phyloP scores from a whole-genome alignment of 1,140 invertebrate genomes.

The Parapsyche elsis region DNA sequence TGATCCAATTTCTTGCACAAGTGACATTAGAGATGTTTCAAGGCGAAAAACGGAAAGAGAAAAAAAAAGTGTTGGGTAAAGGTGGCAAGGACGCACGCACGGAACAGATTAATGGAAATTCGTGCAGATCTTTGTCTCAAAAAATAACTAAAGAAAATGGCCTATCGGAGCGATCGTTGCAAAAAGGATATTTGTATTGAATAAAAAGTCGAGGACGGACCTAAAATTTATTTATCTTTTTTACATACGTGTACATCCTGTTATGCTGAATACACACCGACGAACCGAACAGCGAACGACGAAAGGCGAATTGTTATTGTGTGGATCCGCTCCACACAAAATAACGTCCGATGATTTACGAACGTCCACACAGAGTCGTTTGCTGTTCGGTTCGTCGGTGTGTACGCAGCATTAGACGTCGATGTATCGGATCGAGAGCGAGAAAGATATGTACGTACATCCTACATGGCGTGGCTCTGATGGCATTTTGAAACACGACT shows the following conservation, averaged over 20 bases:
- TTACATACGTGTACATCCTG: neutral
- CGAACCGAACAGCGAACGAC: no score
- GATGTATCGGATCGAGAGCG: no score
- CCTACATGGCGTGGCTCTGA: neutral
- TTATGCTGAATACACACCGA: neutral
- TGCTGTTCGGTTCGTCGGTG: no score
- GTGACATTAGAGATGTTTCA: no score
- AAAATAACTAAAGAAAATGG: neutral
- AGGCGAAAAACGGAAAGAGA: neutral
- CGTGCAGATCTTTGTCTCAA: neutral
- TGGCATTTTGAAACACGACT: constrained; percentile 17
- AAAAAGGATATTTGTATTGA: neutral
- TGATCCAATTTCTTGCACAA: no score
- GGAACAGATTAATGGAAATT: constrained; percentile 7
- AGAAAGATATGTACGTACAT: neutral
- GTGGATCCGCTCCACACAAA: no score
- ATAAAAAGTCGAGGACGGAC: neutral
- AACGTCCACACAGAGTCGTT: no score
- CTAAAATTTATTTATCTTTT: neutral
- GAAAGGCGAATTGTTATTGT: no score
- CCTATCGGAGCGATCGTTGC: neutral
- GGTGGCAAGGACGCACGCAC: constrained; percentile 4
- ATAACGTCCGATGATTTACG: no score
- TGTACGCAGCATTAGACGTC: no score
- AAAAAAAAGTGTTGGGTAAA: neutral